phyloP scores from a whole-genome alignment of 2,797 vertebrate genomes.

The Pyrocephalus nanus region DNA sequence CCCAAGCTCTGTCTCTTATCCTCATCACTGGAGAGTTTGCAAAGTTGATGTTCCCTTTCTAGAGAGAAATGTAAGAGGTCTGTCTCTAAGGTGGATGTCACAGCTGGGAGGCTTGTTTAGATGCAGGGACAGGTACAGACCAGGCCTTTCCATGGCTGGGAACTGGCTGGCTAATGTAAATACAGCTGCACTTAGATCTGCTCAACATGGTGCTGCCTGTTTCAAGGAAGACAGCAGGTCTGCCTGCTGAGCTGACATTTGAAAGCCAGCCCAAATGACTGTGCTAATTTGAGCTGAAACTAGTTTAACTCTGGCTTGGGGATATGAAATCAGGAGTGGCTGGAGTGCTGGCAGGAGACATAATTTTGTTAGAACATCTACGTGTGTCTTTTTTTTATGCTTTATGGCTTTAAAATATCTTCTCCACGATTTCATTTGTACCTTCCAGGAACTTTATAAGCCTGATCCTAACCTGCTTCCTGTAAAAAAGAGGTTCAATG shows the following conservation, averaged over 20 bases:
- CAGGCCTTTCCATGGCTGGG: background rate
- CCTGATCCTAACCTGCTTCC: background rate
- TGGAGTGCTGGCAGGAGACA: background rate
- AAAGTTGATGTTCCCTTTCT: background rate
- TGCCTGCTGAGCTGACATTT: background rate
- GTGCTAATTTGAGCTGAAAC: background rate
- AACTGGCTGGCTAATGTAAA: background rate
- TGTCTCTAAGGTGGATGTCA: background rate
- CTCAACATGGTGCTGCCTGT: background rate
- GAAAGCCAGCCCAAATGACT: background rate
- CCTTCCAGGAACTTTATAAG: background rate
- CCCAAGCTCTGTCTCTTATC: background rate
- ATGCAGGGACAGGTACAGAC: background rate
- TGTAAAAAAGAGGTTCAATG: background rate
- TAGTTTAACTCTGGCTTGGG: background rate
- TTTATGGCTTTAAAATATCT: background rate
- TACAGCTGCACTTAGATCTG: background rate
- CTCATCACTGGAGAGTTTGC: background rate
- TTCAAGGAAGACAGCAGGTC: background rate
- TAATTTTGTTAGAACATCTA: background rate
- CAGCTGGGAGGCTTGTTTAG: background rate
- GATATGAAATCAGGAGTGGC: background rate
- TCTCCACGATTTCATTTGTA: background rate
- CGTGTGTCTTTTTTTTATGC: background rate
- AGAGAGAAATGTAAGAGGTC: background rate